Evolutionary conservation across 2,888 invertebrate genomes (phyloP).

Genomic region (Omphaloscelis lunosa): DNA sequence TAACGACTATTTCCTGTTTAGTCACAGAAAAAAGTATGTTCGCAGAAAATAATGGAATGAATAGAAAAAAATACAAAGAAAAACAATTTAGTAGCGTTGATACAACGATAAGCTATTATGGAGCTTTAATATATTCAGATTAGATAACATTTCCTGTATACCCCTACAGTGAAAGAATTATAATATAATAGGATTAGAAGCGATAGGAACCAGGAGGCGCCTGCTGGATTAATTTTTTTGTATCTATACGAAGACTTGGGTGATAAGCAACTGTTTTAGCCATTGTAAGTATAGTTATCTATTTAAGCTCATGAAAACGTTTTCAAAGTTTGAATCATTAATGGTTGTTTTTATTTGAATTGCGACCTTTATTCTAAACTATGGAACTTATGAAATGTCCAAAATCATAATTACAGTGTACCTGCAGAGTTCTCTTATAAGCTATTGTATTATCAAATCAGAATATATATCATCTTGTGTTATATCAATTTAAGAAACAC

Average conservation of each 20-base stretch:
- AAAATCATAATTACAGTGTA: slow-evolving; percentile 2
- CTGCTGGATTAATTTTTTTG: slow-evolving; percentile 74
- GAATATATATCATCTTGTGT: neutral
- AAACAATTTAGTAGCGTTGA: slow-evolving; percentile 57
- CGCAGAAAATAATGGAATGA: slow-evolving; percentile 47
- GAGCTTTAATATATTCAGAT: slow-evolving; percentile 56
- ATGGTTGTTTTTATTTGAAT: neutral
- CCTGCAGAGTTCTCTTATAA: neutral
- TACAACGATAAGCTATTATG: slow-evolving; percentile 60
- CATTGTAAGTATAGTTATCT: slow-evolving; percentile 51
- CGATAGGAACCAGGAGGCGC: slow-evolving; percentile 65
- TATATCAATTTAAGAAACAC: neutral
- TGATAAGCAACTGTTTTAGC: slow-evolving; percentile 70
- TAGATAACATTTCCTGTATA: slow-evolving; percentile 60
- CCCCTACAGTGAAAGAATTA: slow-evolving; percentile 60
- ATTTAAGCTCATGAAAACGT: slow-evolving; percentile 27
- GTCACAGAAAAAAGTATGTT: slow-evolving; percentile 38
- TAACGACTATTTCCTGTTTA: slow-evolving; percentile 39
- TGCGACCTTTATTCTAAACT: too few species aligned
- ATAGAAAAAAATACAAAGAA: slow-evolving; percentile 51
- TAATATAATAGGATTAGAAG: slow-evolving; percentile 71
- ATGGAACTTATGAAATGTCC: neutral
- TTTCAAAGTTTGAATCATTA: slow-evolving; percentile 16
- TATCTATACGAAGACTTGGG: slow-evolving; percentile 66
- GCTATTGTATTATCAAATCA: neutral